These are phyloP conservation scores for Podiceps cristatus DNA, from an alignment of 2,113 vertebrate species.

Conservation along the genomic window DNA sequence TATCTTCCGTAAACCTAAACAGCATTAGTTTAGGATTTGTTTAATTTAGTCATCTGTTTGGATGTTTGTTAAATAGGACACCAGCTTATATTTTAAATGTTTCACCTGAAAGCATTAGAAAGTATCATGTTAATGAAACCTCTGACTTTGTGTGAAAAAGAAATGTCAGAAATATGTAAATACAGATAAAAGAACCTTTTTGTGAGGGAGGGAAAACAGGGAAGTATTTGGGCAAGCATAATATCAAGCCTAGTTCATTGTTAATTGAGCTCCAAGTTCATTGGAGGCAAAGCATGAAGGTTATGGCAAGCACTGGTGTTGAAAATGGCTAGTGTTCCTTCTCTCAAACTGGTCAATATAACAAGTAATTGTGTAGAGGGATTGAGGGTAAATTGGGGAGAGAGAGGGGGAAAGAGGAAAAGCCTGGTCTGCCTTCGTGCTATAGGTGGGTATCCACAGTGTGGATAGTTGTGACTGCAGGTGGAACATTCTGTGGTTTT, in stretches of 20 bases:
- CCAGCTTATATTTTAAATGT: neutral
- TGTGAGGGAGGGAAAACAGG: neutral
- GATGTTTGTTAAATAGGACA: neutral
- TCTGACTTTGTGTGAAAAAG: neutral
- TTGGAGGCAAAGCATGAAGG: neutral
- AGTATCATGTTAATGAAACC: neutral
- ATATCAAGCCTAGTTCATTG: neutral
- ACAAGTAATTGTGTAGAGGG: neutral
- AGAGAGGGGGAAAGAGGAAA: neutral
- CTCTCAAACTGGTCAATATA: neutral
- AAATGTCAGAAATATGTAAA: neutral
- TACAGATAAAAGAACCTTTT: neutral
- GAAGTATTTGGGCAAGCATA: neutral
- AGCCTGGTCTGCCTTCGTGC: neutral
- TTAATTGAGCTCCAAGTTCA: neutral
- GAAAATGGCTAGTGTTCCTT: neutral
- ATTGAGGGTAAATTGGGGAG: neutral
- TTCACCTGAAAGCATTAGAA: neutral
- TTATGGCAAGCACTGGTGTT: neutral
- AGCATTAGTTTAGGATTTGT: neutral
- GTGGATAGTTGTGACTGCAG: neutral
- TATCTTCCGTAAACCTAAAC: neutral
- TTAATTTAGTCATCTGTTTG: neutral
- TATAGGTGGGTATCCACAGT: rapidly evolving
- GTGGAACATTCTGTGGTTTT: neutral